Conservation (phyloP, 2,113 vertebrate species). For the Aramus guarauna region DNA sequence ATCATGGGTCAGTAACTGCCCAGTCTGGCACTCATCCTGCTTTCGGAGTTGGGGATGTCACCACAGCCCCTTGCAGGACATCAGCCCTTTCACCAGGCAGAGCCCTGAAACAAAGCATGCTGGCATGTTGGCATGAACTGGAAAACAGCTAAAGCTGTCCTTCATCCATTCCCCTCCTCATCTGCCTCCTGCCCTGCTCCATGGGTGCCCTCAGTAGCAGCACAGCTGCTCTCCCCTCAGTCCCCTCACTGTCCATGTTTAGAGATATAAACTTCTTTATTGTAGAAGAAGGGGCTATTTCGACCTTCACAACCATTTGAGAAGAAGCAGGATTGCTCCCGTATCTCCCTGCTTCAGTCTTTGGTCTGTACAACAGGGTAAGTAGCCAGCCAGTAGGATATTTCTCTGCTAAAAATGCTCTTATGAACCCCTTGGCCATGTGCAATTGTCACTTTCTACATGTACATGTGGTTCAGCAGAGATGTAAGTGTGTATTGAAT, state of each 20-base stretch:
- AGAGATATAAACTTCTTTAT: background rate
- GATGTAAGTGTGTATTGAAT: background rate
- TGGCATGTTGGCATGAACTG: background rate
- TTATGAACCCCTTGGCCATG: background rate
- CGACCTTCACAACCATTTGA: background rate
- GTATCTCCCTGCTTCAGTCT: background rate
- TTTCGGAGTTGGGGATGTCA: background rate
- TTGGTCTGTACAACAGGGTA: background rate
- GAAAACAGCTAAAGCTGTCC: background rate
- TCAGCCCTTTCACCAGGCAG: background rate
- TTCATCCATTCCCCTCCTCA: background rate
- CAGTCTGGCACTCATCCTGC: background rate
- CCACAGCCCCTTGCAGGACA: background rate
- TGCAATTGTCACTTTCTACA: background rate
- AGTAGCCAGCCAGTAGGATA: background rate
- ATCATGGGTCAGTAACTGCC: background rate
- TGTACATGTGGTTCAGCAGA: background rate
- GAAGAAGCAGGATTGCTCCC: background rate
- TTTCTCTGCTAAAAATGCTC: background rate
- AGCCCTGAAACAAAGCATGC: background rate
- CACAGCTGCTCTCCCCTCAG: background rate
- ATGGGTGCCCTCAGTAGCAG: fast-evolving
- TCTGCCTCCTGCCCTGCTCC: background rate
- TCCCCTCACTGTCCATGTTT: background rate
- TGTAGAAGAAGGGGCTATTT: background rate